phyloP scores from a whole-genome alignment of 2,113 vertebrate species.

The Bothrops jararaca region DNA sequence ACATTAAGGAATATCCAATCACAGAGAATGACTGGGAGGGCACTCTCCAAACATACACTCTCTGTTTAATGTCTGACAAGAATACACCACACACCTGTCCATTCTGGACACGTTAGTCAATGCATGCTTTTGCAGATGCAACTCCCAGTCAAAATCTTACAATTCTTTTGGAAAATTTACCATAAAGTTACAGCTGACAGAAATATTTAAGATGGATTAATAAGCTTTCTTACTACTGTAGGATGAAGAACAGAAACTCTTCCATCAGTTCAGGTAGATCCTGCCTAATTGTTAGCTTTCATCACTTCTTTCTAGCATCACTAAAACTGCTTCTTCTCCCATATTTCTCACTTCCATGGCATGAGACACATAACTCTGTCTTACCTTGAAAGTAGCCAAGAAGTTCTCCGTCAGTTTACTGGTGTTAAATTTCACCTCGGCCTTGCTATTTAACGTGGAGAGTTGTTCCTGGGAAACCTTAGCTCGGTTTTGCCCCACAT shows the following conservation, averaged over 20 bases:
- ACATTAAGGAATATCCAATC: background rate
- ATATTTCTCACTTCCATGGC: background rate
- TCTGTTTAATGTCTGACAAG: background rate
- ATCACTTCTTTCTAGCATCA: background rate
- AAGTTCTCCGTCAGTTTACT: constrained; percentile 69
- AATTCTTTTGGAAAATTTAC: background rate
- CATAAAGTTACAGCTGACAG: background rate
- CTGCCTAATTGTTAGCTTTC: background rate
- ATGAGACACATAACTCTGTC: background rate
- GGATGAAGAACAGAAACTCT: background rate
- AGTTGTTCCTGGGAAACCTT: constrained; percentile 67
- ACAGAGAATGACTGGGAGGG: background rate
- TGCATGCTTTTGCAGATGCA: background rate
- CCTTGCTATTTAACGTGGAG: constrained; percentile 72
- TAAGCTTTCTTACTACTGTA: background rate
- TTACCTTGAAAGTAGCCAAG: constrained; percentile 78
- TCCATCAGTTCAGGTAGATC: background rate
- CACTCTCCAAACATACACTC: background rate
- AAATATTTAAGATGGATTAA: background rate
- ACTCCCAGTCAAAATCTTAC: background rate
- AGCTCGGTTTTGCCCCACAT: constrained; percentile 79
- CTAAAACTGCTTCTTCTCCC: background rate
- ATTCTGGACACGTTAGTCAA: background rate
- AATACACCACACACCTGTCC: background rate
- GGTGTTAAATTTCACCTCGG: constrained; percentile 60